These are phyloP conservation scores for Actinia equina DNA, from an alignment of 64 coral and sea anemone species.

Conservation along the genomic window DNA sequence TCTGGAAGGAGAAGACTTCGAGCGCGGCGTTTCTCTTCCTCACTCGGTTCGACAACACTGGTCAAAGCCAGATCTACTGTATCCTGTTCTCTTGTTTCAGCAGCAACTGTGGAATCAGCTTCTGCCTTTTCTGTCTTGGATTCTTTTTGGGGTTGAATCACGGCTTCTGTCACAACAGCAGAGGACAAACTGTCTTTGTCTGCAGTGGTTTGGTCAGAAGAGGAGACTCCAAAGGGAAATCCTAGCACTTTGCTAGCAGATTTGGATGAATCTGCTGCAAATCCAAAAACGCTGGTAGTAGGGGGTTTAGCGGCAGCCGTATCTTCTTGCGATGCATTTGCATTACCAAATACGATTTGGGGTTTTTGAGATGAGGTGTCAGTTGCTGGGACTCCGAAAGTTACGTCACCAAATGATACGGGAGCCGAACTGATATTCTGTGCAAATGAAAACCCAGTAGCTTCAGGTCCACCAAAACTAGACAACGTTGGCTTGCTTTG, in stretches of 20 bases:
- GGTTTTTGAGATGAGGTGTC: neutral
- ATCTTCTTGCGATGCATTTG: neutral
- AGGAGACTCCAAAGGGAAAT: conserved; percentile 1
- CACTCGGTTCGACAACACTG: neutral
- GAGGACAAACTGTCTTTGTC: neutral
- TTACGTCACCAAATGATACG: neutral
- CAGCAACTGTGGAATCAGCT: neutral
- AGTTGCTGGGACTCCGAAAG: neutral
- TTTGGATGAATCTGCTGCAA: neutral
- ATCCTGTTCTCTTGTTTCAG: conserved; percentile 4
- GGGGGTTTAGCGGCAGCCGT: neutral
- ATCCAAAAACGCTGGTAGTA: neutral
- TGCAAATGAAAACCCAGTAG: conserved; percentile 6
- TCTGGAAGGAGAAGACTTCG: conserved; percentile 19
- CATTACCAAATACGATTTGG: neutral
- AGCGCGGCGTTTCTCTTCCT: conserved; percentile 17
- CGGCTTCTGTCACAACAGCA: neutral
- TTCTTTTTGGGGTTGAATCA: neutral
- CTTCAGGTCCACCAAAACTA: neutral
- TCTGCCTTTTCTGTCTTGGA: neutral
- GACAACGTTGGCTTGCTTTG: neutral
- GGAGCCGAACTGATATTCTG: neutral
- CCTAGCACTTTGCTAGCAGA: neutral
- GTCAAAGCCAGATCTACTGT: neutral
- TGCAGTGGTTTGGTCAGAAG: neutral